These are phyloP conservation scores for Cephalotes varians DNA, from an alignment of 2,888 invertebrate species.

Conservation along the genomic window DNA sequence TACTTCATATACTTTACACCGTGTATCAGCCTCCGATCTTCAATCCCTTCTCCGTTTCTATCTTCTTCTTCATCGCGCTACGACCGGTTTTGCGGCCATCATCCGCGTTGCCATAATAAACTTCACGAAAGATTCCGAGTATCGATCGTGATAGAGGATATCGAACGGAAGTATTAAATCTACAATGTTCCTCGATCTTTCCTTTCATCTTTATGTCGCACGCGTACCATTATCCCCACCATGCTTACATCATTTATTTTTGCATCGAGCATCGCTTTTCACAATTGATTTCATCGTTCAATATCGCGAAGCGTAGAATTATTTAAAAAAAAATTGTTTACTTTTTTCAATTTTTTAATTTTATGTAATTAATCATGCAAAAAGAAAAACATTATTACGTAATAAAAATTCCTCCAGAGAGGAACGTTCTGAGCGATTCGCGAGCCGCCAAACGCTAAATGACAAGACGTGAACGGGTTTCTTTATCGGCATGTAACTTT, in stretches of 20 bases:
- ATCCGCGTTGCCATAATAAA: conserved; percentile 45
- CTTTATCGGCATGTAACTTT: conserved; percentile 17
- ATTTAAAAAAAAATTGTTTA: not conserved
- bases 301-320: not conserved
- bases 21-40: conserved; percentile 48
- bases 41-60: conserved; percentile 41
- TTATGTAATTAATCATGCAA: not conserved
- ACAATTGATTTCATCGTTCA: not conserved
- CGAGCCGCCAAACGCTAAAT: not conserved
- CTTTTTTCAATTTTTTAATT: not conserved
- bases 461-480: conserved; percentile 2
- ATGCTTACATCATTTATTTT: conserved; percentile 1
- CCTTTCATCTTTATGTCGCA: conserved; percentile 34
- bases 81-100: conserved; percentile 50
- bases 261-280: not conserved
- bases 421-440: not conserved
- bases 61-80: conserved; percentile 36
- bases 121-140: conserved; percentile 42
- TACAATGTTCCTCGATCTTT: conserved; percentile 21
- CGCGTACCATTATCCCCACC: conserved; percentile 7
- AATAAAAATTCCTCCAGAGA: not conserved
- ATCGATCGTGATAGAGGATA: conserved; percentile 53
- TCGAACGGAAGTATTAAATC: conserved; percentile 57
- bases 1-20: conserved; percentile 49
- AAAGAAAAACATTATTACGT: not conserved